phyloP scores from a whole-genome alignment of 2,888 invertebrate species.

The Tipula vernalis region DNA sequence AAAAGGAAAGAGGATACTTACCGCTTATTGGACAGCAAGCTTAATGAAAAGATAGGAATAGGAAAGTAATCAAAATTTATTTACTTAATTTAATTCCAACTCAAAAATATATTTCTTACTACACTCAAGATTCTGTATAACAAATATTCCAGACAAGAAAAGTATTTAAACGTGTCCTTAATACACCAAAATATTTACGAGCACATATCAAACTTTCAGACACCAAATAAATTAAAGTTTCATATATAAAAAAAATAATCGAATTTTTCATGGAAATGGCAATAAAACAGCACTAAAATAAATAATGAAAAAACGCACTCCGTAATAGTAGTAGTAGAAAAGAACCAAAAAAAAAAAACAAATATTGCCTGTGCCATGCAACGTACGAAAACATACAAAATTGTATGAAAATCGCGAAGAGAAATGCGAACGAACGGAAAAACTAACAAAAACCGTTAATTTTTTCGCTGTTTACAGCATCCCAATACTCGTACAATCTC shows the following conservation, averaged over 20 bases:
- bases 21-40: no score
- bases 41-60: no score
- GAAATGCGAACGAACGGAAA: neutral
- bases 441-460: neutral
- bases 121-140: neutral
- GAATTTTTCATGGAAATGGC: neutral
- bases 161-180: neutral
- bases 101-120: no score
- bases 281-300: neutral
- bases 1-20: no score
- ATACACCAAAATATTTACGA: neutral
- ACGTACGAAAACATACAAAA: neutral
- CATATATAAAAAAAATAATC: neutral
- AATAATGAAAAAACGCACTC: neutral
- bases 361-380: neutral
- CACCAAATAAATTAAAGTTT: neutral
- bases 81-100: no score
- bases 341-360: neutral
- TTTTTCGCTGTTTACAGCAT: neutral
- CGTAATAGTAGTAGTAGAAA: neutral
- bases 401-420: neutral
- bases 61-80: no score
- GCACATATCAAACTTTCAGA: neutral
- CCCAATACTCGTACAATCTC: neutral
- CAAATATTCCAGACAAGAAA: neutral